Percentiles rank a stretch among this genome's conserved stretches.
Evolutionary conservation across 2,888 invertebrate species (phyloP).

Genomic region (Clostera curtula): DNA sequence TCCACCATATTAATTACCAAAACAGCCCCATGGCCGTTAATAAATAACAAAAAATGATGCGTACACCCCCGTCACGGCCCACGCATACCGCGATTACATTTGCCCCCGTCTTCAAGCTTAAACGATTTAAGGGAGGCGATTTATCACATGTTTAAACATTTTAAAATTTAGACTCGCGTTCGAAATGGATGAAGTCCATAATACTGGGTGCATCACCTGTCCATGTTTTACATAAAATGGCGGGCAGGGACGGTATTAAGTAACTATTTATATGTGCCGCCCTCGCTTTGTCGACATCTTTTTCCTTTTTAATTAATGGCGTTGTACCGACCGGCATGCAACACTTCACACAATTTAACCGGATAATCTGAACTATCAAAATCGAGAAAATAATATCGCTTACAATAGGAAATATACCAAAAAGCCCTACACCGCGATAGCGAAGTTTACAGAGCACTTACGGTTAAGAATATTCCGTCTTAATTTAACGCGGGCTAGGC

Average conservation of each 20-base stretch:
- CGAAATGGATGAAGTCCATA: constrained; percentile 38
- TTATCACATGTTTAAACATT: constrained; percentile 52
- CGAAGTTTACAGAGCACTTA: too few relatives aligned
- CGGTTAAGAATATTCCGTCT: too few relatives aligned
- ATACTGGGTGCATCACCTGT: constrained; percentile 33
- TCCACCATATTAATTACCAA: constrained; percentile 61
- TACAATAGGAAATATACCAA: too few relatives aligned
- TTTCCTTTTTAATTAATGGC: too few relatives aligned
- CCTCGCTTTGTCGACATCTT: too few relatives aligned
- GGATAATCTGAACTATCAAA: too few relatives aligned
- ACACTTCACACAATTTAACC: too few relatives aligned
- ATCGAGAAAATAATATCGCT: too few relatives aligned
- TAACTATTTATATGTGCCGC: too few relatives aligned
- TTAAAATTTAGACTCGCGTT: constrained; percentile 37
- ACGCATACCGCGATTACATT: constrained; percentile 50
- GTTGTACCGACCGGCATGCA: too few relatives aligned
- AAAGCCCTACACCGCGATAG: too few relatives aligned
- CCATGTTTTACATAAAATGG: constrained; percentile 29
- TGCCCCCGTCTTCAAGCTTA: constrained; percentile 40
- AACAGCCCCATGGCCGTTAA: constrained; percentile 41
- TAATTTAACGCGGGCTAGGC: too few relatives aligned
- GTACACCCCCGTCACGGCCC: constrained; percentile 81
- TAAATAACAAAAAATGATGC: constrained; percentile 56
- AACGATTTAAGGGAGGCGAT: constrained; percentile 48
- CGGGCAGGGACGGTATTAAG: neutral